Percentiles rank a stretch among this genome's conserved stretches.
phyloP scores from a whole-genome alignment of 2,113 vertebrate species.

The Salvelinus namaycush region DNA sequence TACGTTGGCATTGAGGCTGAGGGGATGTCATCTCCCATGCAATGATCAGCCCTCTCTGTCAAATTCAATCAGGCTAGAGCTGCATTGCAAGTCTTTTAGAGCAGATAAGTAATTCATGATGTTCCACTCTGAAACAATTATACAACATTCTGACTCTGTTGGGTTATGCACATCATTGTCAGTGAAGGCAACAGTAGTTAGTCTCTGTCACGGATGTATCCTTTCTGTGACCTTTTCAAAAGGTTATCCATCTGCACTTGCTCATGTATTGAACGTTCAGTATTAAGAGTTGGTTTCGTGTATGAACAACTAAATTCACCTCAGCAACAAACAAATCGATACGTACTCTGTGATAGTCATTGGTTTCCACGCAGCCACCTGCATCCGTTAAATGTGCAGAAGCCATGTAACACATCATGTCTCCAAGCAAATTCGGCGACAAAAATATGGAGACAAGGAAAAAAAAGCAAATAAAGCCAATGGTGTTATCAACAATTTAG shows the following conservation, averaged over 20 bases:
- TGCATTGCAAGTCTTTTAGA: slow-evolving; percentile 61
- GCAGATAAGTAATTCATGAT: slow-evolving; percentile 78
- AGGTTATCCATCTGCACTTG: slow-evolving; percentile 42
- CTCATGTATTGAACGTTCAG: slow-evolving; percentile 5
- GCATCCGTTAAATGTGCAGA: background rate
- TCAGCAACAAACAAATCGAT: background rate
- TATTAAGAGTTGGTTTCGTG: background rate
- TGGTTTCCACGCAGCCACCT: background rate
- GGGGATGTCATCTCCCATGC: slow-evolving; percentile 37
- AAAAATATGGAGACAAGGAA: slow-evolving; percentile 47
- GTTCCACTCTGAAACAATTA: slow-evolving; percentile 73
- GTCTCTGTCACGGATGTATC: background rate
- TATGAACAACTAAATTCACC: slow-evolving; percentile 6
- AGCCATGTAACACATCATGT: slow-evolving; percentile 25
- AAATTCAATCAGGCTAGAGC: slow-evolving; percentile 76
- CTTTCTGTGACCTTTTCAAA: background rate
- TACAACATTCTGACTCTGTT: slow-evolving; percentile 66
- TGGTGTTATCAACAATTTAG: slow-evolving; percentile 74
- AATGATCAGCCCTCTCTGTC: slow-evolving; percentile 71
- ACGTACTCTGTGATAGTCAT: background rate
- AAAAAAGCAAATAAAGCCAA: slow-evolving; percentile 71
- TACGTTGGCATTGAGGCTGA: background rate
- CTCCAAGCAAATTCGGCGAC: slow-evolving; percentile 44
- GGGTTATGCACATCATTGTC: slow-evolving; percentile 27
- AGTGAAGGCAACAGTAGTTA: slow-evolving; percentile 31